phyloP scores from a whole-genome alignment of 2,888 invertebrate genomes.

The Drosophila atripex region DNA sequence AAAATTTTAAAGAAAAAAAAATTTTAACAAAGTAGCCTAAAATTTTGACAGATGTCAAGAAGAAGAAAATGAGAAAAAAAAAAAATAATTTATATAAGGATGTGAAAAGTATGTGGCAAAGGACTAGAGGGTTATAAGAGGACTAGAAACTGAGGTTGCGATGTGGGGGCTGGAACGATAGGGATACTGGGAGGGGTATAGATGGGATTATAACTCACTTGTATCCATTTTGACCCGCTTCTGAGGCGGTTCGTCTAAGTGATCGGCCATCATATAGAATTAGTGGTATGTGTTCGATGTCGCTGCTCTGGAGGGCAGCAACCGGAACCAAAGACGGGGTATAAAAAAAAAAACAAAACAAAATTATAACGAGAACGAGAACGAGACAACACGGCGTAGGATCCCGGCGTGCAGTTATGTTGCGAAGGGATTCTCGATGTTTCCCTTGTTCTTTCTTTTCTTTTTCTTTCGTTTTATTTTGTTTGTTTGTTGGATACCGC shows the following conservation, averaged over 20 bases:
- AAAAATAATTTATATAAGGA: no score
- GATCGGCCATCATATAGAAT: constrained; percentile 92
- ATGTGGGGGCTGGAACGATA: no score
- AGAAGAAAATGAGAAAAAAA: no score
- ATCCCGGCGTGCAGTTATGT: background rate
- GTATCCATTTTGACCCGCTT: constrained; percentile 94
- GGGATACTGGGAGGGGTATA: no score
- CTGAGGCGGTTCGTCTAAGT: constrained; percentile 97
- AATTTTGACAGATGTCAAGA: background rate
- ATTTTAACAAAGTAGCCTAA: background rate
- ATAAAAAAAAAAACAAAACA: background rate
- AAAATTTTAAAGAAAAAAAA: no score
- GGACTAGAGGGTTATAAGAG: background rate
- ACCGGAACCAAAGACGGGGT: constrained; percentile 18
- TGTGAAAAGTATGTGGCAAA: background rate
- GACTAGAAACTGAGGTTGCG: no score
- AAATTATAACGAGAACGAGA: background rate
- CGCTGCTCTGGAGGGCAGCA: constrained; percentile 23
- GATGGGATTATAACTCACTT: constrained; percentile 71
- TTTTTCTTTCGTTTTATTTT: background rate
- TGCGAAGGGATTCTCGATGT: background rate
- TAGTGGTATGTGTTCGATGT: constrained; percentile 46
- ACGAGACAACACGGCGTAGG: background rate
- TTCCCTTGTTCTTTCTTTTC: background rate
- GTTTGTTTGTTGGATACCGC: background rate